A percentile compares a stretch with the other conserved stretches of the same genome.
Conservation (phyloP, 1,140 invertebrate genomes). For the Penaeus vannamei region DNA sequence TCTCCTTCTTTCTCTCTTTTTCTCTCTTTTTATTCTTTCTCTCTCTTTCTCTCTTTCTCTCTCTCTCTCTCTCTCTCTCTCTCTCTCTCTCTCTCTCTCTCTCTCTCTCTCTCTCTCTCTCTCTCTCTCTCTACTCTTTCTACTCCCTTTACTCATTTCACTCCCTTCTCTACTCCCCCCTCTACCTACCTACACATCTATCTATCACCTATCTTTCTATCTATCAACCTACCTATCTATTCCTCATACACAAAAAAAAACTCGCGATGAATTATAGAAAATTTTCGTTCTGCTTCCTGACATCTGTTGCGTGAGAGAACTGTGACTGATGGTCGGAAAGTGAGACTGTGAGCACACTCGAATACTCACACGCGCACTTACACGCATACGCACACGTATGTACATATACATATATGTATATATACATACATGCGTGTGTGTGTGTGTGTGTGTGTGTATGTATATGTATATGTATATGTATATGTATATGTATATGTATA, state of each 20-base stretch:
- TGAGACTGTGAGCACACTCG: neutral
- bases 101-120: neutral
- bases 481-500: constrained; percentile 18
- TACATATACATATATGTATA: constrained; percentile 27
- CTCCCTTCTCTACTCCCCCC: no score
- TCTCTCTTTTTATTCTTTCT: neutral
- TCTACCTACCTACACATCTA: no score
- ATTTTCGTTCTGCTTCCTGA: no score
- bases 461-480: constrained; percentile 22
- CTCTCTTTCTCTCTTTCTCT: neutral
- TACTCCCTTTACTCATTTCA: no score
- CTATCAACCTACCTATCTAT: neutral
- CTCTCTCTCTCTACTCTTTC: neutral
- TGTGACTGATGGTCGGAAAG: neutral
- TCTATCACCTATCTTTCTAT: neutral
- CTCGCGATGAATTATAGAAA: neutral
- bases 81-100: neutral
- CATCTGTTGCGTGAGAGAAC: neutral
- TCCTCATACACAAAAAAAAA: neutral
- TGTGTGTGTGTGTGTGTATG: neutral
- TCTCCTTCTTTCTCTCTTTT: neutral
- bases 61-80: neutral
- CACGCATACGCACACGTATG: neutral
- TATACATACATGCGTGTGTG: constrained; percentile 13
- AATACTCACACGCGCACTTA: no score